A percentile compares a stretch with the other conserved stretches of the same genome.
These are phyloP conservation scores for Dryadula phaetusa DNA, from an alignment of 2,888 invertebrate species.

Conservation along the genomic window DNA sequence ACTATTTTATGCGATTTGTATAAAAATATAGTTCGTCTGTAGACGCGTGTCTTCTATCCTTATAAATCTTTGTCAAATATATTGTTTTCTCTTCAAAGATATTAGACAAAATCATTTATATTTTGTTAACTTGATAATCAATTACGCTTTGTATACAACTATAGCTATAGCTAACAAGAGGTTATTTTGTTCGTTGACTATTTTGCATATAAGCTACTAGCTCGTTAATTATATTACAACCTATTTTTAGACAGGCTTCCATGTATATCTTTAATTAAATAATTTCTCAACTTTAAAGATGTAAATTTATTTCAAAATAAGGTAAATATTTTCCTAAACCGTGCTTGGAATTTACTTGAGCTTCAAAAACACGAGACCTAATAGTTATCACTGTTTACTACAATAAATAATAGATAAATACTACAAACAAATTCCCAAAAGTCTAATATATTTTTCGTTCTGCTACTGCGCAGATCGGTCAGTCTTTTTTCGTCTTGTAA, in stretches of 20 bases:
- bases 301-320: background rate
- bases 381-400: constrained; percentile 25
- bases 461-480: constrained; percentile 52
- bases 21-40: no score
- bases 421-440: constrained; percentile 37
- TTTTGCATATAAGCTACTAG: no score
- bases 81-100: background rate
- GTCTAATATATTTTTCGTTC: constrained; percentile 25
- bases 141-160: background rate
- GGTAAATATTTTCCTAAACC: constrained; percentile 11
- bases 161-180: no score
- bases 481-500: constrained; percentile 65
- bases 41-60: no score
- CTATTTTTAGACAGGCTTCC: no score
- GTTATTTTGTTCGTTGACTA: no score
- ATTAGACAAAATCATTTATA: background rate
- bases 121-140: background rate
- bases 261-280: background rate
- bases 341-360: background rate
- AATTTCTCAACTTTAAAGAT: background rate
- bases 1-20: no score
- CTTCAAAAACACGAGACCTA: constrained; percentile 18
- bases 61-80: no score
- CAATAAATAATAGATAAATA: constrained; percentile 45
- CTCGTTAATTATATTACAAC: no score